Evolutionary conservation across 2,113 vertebrate species (phyloP).

Genomic region (Danio rerio): GRCz12tu NC_133190.1:24317501-24318000

Average conservation of each 20-base stretch:
- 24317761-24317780: no score
- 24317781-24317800: background rate
- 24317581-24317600: background rate
- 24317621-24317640: background rate
- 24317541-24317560: conserved; percentile 24
- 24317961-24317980: background rate
- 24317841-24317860: conserved; percentile 67
- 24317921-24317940: conserved; percentile 78
- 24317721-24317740: background rate
- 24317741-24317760: background rate
- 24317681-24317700: background rate
- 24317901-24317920: conserved; percentile 74
- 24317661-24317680: background rate
- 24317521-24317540: conserved; percentile 2
- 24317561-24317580: conserved; percentile 3
- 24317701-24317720: background rate
- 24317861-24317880: conserved; percentile 65
- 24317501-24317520: conserved; percentile 33
- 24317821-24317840: background rate
- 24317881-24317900: conserved; percentile 71
- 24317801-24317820: background rate
- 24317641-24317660: background rate
- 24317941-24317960: conserved; percentile 61
- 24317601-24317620: background rate
- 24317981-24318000: conserved; percentile 10